phyloP scores from a whole-genome alignment of 2,888 invertebrate species.

The Platycheirus albimanus region DNA sequence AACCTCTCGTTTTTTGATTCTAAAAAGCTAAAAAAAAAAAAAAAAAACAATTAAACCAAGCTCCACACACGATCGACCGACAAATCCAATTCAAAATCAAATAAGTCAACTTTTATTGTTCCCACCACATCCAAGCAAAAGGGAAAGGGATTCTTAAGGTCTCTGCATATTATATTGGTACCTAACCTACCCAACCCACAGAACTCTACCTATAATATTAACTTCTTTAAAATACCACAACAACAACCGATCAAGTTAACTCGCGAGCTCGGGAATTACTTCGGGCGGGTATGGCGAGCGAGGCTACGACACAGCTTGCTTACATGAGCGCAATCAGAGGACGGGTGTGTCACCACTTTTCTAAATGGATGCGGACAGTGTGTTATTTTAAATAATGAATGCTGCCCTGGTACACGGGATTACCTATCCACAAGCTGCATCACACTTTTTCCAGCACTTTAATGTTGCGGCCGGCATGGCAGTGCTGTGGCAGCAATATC shows the following conservation, averaged over 20 bases:
- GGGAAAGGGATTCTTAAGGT: conserved; percentile 57
- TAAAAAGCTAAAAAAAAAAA: background rate
- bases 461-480: too few species aligned
- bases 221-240: conserved; percentile 18
- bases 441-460: conserved; percentile 58
- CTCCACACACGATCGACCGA: conserved; percentile 51
- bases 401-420: conserved; percentile 48
- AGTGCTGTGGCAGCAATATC: conserved; percentile 32
- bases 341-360: conserved; percentile 74
- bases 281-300: background rate
- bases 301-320: conserved; percentile 8
- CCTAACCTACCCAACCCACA: conserved; percentile 7
- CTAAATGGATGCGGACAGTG: conserved; percentile 72
- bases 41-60: conserved; percentile 58
- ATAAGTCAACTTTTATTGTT: conserved; percentile 65
- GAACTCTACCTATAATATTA: conserved; percentile 31
- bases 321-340: conserved; percentile 62
- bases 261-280: background rate
- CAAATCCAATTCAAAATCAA: conserved; percentile 48
- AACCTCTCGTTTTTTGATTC: background rate
- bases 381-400: conserved; percentile 73
- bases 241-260: conserved; percentile 3
- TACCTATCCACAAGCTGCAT: conserved; percentile 47
- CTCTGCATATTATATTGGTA: too few species aligned
- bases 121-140: conserved; percentile 61